Evolutionary conservation across 2,888 invertebrate species (phyloP), one percentile per base, ranked within the genome.

Genomic region (Thymelicus sylvestris): DNA sequence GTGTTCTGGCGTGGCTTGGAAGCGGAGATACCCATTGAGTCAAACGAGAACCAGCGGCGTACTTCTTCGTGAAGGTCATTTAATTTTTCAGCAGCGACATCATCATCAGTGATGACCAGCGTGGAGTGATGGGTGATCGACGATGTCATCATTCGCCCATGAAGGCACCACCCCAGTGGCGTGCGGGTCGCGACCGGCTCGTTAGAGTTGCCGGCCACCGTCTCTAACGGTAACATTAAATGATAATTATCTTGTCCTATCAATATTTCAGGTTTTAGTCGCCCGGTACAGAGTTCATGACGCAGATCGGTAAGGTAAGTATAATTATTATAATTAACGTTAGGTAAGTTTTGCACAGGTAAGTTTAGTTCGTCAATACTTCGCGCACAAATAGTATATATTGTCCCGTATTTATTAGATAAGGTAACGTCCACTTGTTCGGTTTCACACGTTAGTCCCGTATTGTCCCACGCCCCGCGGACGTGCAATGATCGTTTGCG

Each of bases 181-280:
- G 67, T 61, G 10, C 19, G 55, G 0, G 64, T 44, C n/a, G 67
- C 65, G 31, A 31, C 65, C n/a, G 67, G 67, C 63, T 72, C 60
- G 13, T 59, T 48, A 1, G 15, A 24, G 10, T 61, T 61, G n/a
- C 67, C 67, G n/a, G 24, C 19, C 6, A 44, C 6, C n/a, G 73
- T 15, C 73, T 78, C 64, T 52, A 77, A 59, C 0, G 79, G 79
- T 61, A 77, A 66, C 24, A 81, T 31, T 13, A 81, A 73, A 62
- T 79, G 13, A 55, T 76, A 78, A 74, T 81, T 80, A 66, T 80
- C 80, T 44, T 80, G 80, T 0, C 79, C 81, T n/a, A 81, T 78
- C 39, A 80, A 69, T 7, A 80, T 55, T 72, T 81, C 76, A 0
- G 80, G 80, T n/a, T n/a, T n/a, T n/a, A n/a, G n/a, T n/a, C n/a